These are phyloP conservation scores for Gallinago jamesoni DNA, from an alignment of 2,113 vertebrate genomes.

Conservation along the genomic window DNA sequence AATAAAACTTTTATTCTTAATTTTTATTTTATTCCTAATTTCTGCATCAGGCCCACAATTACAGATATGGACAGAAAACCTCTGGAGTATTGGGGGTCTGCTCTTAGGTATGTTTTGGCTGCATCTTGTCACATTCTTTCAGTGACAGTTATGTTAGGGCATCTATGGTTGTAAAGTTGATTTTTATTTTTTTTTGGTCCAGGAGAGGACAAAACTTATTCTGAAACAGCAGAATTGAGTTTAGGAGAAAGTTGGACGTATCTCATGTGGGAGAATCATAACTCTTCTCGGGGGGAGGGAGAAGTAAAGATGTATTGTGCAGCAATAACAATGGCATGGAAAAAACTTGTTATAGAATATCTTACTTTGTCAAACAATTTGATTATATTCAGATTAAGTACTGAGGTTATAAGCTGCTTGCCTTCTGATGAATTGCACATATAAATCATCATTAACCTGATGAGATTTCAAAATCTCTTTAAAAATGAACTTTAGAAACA, in stretches of 20 bases:
- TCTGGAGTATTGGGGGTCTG: conserved; percentile 57
- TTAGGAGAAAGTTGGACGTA: neutral
- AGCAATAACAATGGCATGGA: neutral
- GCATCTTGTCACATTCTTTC: conserved; percentile 47
- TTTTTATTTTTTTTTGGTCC: neutral
- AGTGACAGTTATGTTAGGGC: conserved; percentile 32
- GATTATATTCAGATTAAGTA: neutral
- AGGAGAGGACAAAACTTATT: neutral
- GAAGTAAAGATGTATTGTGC: neutral
- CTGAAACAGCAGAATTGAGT: neutral
- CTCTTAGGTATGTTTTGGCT: conserved; percentile 61
- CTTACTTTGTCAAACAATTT: neutral
- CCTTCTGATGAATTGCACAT: neutral
- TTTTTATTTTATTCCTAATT: conserved; percentile 59
- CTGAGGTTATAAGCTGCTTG: neutral
- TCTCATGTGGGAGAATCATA: neutral
- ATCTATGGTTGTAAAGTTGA: neutral
- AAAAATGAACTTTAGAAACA: neutral
- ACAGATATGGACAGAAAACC: conserved; percentile 62
- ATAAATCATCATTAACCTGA: neutral
- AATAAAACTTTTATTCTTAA: conserved; percentile 42
- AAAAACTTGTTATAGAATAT: neutral
- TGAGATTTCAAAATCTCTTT: neutral
- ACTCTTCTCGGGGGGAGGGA: neutral
- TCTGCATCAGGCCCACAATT: conserved; percentile 53